A percentile compares a stretch with the other conserved stretches of the same genome.
These are phyloP conservation scores for Helobdella robusta DNA, from an alignment of 2,888 invertebrate genomes.

Conservation along the genomic window DNA sequence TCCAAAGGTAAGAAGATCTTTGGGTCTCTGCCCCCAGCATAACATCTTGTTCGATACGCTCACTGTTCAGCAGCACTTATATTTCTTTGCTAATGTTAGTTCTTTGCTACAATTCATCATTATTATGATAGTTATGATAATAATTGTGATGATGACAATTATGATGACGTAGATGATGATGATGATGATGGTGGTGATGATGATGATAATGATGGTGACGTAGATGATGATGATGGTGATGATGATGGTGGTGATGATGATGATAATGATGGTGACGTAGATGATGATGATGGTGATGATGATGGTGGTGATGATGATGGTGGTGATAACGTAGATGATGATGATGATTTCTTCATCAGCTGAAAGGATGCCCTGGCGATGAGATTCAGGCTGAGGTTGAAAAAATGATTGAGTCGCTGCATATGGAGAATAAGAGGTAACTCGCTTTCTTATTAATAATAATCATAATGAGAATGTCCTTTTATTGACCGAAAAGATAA, in stretches of 20 bases:
- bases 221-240: background rate
- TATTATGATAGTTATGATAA: too few species aligned
- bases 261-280: too few species aligned
- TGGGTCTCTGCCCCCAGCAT: constrained; percentile 82
- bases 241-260: background rate
- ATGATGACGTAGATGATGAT: constrained; percentile 4
- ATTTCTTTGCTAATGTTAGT: constrained; percentile 65
- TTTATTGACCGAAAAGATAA: too few species aligned
- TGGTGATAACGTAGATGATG: background rate
- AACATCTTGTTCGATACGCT: constrained; percentile 73
- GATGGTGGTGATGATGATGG: constrained; percentile 24
- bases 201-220: constrained; percentile 13
- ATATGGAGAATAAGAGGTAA: constrained; percentile 36
- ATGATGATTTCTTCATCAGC: constrained; percentile 10
- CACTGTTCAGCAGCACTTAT: constrained; percentile 71
- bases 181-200: constrained; percentile 24
- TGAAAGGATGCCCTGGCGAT: constrained; percentile 23
- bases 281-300: constrained; percentile 17
- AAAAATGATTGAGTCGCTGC: constrained; percentile 31
- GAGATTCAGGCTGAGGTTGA: constrained; percentile 37
- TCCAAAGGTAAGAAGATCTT: constrained; percentile 58
- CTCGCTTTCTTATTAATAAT: too few species aligned
- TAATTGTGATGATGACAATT: too few species aligned
- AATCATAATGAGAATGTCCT: too few species aligned
- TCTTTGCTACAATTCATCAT: too few species aligned